Conservation (phyloP, 2,113 vertebrate genomes). For the Triplophysa dalaica region DNA sequence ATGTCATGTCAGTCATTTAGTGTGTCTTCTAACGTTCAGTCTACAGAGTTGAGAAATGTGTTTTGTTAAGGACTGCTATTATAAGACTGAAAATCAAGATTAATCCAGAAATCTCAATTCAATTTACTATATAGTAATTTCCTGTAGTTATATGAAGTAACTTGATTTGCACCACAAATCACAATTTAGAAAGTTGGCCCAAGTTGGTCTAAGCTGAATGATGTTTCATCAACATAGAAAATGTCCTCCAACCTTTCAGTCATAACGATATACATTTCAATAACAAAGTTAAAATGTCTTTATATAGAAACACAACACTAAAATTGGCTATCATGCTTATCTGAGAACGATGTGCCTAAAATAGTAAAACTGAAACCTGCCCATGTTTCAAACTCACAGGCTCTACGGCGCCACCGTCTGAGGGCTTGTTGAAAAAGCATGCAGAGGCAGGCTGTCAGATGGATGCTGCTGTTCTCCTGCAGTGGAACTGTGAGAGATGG, state of each 20-base stretch:
- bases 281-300: background rate
- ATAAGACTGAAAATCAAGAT: background rate
- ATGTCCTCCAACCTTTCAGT: background rate
- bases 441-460: background rate
- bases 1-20: conserved; percentile 34
- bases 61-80: background rate
- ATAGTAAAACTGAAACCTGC: conserved; percentile 15
- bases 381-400: conserved; percentile 29
- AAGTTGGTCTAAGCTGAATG: background rate
- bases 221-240: background rate
- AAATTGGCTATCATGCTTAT: background rate
- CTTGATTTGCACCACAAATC: background rate
- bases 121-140: background rate
- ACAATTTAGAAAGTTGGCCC: background rate
- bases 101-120: background rate
- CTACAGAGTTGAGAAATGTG: background rate
- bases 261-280: background rate
- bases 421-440: conserved; percentile 14
- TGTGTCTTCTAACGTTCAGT: background rate
- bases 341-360: background rate
- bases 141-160: too few relatives aligned
- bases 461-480: conserved; percentile 22
- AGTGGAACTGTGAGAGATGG: conserved; percentile 20
- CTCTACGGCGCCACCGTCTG: conserved; percentile 53
- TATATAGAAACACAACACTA: background rate